These are phyloP conservation scores for Mustela lutreola DNA, from an alignment of 2,113 vertebrate genomes.

Conservation along the genomic window DNA sequence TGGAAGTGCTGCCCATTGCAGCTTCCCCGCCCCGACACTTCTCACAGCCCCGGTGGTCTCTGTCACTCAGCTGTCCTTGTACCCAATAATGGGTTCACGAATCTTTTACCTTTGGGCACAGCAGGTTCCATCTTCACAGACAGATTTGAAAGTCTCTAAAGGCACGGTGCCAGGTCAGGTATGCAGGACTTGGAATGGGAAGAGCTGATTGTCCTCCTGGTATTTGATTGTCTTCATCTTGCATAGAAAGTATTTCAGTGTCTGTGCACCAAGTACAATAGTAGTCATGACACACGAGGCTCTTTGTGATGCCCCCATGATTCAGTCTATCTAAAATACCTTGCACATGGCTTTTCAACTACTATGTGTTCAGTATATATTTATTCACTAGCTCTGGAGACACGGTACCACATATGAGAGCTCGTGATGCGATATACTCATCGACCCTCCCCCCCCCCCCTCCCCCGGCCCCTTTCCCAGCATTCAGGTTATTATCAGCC, in stretches of 20 bases:
- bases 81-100: accelerated
- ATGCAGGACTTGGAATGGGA: not conserved
- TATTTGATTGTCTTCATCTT: accelerated
- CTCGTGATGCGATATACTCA: not conserved
- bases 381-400: not conserved
- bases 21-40: not conserved
- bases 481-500: not conserved
- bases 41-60: not conserved
- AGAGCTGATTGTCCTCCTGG: accelerated
- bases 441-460: accelerated
- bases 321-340: not conserved
- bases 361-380: not conserved
- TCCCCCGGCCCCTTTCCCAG: accelerated
- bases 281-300: too few relatives aligned
- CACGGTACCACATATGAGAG: not conserved
- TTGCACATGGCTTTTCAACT: not conserved
- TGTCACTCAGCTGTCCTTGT: not conserved
- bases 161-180: not conserved
- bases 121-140: not conserved
- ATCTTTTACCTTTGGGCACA: not conserved
- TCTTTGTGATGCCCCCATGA: not conserved
- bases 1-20: too few relatives aligned
- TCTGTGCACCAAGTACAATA: not conserved
- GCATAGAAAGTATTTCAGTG: not conserved
- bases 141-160: not conserved